These are phyloP conservation scores for Nasonia longicornis DNA, from an alignment of 1,140 invertebrate species.

Conservation along the genomic window DNA sequence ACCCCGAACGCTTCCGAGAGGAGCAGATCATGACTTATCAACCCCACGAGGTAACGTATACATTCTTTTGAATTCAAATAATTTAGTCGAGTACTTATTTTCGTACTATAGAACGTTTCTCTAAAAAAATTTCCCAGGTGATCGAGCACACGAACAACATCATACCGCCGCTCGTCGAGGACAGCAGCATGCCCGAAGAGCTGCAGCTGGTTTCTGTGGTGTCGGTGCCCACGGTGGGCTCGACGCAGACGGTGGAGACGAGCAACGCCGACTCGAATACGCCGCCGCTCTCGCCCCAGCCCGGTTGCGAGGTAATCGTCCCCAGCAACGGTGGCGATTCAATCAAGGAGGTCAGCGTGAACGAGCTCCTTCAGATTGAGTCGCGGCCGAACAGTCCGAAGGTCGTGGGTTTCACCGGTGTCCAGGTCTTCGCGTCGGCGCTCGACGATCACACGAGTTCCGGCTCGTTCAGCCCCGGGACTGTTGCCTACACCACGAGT, in stretches of 20 bases:
- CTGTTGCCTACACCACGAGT: slow-evolving; percentile 51
- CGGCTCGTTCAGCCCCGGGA: slow-evolving; percentile 7
- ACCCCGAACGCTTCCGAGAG: slow-evolving; percentile 64
- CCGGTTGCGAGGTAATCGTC: slow-evolving; percentile 51
- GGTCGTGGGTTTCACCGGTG: slow-evolving; percentile 58
- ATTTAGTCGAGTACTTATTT: too few relatives aligned
- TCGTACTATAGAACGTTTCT: not conserved
- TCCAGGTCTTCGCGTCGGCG: slow-evolving; percentile 43
- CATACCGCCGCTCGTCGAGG: slow-evolving; percentile 69
- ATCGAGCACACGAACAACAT: slow-evolving; percentile 73
- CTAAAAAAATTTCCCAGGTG: slow-evolving; percentile 56
- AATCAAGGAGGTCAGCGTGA: slow-evolving; percentile 7
- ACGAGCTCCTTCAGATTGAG: slow-evolving; percentile 23
- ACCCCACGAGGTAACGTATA: slow-evolving; percentile 65
- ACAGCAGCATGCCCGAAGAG: slow-evolving; percentile 68
- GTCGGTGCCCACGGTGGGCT: slow-evolving; percentile 70
- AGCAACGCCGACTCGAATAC: slow-evolving; percentile 70
- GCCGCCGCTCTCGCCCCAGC: slow-evolving; percentile 66
- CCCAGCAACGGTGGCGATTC: not conserved
- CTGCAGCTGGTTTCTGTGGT: slow-evolving; percentile 71
- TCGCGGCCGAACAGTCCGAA: slow-evolving; percentile 61
- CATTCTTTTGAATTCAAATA: too few relatives aligned
- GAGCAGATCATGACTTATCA: slow-evolving; percentile 69
- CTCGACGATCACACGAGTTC: slow-evolving; percentile 42
- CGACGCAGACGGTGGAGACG: slow-evolving; percentile 72